Evolutionary conservation across 2,113 vertebrate genomes (phyloP).

Genomic region (Bujurquina vittata): DNA sequence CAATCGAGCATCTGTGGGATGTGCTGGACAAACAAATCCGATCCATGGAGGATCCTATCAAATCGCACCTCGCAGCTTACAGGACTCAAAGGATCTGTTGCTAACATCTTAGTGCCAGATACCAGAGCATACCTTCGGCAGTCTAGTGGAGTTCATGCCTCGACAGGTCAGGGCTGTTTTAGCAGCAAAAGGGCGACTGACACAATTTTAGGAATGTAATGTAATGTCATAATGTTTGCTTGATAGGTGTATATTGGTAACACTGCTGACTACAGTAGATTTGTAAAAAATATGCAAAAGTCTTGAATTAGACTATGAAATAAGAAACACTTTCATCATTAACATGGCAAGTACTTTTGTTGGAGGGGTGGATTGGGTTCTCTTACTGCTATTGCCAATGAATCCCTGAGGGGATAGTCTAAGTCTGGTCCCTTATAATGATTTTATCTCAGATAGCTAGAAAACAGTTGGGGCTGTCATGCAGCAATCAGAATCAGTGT

Average conservation of each 20-base stretch:
- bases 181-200: no score
- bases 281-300: neutral
- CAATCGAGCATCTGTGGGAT: no score
- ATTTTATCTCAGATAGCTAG: constrained; percentile 37
- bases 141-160: no score
- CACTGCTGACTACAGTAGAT: neutral
- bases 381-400: neutral
- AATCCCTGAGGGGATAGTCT: constrained; percentile 35
- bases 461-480: constrained; percentile 23
- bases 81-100: no score
- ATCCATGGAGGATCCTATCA: no score
- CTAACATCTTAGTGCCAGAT: no score
- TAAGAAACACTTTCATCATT: neutral
- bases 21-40: no score
- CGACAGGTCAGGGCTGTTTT: no score
- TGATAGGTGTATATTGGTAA: neutral
- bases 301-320: neutral
- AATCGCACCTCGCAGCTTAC: no score
- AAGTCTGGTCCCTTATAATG: constrained; percentile 46
- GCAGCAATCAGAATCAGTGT: constrained; percentile 24
- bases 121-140: no score
- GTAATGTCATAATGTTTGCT: no score
- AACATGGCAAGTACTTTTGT: neutral
- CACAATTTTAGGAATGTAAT: no score
- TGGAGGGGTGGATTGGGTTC: neutral